Evolutionary conservation across 1,140 invertebrate species (phyloP).

Genomic region (Drosophila neocordata): DNA sequence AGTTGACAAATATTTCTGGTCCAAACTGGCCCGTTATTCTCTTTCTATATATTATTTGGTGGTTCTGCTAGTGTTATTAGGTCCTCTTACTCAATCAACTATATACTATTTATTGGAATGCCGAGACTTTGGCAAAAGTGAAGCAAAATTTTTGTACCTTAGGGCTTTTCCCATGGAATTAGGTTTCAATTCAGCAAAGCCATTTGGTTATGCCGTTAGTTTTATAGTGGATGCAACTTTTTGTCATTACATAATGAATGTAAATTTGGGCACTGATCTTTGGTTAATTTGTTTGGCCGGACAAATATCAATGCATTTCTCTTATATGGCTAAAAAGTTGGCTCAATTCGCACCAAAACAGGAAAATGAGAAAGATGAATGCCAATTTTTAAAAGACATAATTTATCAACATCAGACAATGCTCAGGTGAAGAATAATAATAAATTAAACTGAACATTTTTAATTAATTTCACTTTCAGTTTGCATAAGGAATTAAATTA

Average conservation of each 20-base stretch:
- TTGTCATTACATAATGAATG: not conserved
- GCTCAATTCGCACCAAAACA: not conserved
- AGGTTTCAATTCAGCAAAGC: not conserved
- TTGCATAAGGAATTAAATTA: conserved; percentile 45
- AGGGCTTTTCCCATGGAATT: conserved; percentile 39
- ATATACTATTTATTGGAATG: conserved; percentile 12
- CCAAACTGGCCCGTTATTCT: conserved; percentile 15
- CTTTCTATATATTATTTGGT: conserved; percentile 41
- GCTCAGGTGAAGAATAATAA: conserved; percentile 20
- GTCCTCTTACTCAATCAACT: conserved; percentile 27
- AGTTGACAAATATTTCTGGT: conserved; percentile 47
- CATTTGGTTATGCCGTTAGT: not conserved
- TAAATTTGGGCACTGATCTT: not conserved
- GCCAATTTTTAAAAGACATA: not conserved
- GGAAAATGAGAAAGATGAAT: not conserved
- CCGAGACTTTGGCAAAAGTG: not conserved
- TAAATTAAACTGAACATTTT: not conserved
- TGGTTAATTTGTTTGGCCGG: conserved; percentile 22
- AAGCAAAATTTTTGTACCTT: conserved; percentile 27
- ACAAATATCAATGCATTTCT: not conserved
- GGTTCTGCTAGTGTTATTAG: conserved; percentile 5
- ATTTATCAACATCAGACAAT: conserved; percentile 43
- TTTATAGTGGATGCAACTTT: not conserved
- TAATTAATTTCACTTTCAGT: conserved; percentile 15
- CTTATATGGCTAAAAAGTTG: not conserved